Evolutionary conservation across 1,140 invertebrate genomes (phyloP).

Genomic region (Drosophila nasuta): DNA sequence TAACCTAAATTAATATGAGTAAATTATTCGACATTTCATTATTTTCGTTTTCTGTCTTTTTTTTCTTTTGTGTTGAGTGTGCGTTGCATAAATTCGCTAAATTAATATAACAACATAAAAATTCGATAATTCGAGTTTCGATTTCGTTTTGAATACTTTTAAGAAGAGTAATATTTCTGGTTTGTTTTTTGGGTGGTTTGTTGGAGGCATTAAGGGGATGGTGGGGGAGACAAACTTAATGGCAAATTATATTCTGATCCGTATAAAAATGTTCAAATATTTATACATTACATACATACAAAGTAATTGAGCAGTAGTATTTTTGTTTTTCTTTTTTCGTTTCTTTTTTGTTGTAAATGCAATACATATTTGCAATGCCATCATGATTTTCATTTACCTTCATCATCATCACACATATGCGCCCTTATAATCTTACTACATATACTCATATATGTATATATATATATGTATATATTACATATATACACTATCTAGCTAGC

Average conservation of each 20-base stretch:
- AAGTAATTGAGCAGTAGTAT: constrained; percentile 38
- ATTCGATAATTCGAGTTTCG: neutral
- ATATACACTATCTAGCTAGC: constrained; percentile 5
- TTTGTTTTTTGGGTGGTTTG: neutral
- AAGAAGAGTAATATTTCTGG: neutral
- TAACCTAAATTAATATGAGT: neutral
- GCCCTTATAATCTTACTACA: constrained; percentile 14
- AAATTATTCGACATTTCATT: constrained; percentile 13
- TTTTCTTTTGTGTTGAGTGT: constrained; percentile 1
- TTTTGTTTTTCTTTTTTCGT: neutral
- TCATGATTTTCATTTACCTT: neutral
- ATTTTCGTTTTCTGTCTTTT: constrained; percentile 5
- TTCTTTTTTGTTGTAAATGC: constrained; percentile 34
- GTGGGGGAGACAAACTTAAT: constrained; percentile 5
- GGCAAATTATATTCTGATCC: constrained; percentile 28
- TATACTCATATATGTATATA: neutral
- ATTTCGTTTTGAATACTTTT: constrained; percentile 4
- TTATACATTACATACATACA: constrained; percentile 45
- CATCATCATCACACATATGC: constrained; percentile 12
- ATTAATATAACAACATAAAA: constrained; percentile 4
- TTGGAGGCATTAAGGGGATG: neutral
- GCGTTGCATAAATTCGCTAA: constrained; percentile 33
- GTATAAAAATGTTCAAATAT: constrained; percentile 30
- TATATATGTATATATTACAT: neutral
- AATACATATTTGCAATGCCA: constrained; percentile 33